Evolutionary conservation across 1,140 invertebrate species (phyloP), one percentile per base, ranked within the genome.

Genomic region (Heliconius eleuchia): DNA sequence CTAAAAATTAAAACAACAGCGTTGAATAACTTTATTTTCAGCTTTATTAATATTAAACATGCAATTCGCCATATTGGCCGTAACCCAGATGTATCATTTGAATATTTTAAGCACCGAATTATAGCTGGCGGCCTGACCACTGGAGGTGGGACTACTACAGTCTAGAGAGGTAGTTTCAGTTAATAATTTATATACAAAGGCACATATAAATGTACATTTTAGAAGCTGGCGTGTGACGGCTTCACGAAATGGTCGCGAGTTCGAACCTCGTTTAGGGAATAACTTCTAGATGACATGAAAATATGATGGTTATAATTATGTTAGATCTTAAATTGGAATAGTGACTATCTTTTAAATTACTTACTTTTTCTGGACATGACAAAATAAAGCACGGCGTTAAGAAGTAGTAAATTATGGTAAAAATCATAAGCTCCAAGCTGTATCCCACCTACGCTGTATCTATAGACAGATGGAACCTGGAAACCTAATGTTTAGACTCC

Each of bases 81-180:
- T 60, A 60, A 60, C 57, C 57, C n/a, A 60, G n/a, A 60, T 60
- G 57, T 60, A 27, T 23, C 57, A 60, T 60, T 60, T 60, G 23
- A 60, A 60, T 60, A 60, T 60, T 60, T 60, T 60, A 60, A 23
- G n/a, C 57, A 23, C 57, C 57, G 57, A 60, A 60, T 60, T 60
- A 60, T 60, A 60, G 57, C 57, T 3, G n/a, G 23, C 57, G 57
- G 57, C 57, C n/a, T 60, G 57, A 60, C 57, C 57, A 23, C 57
- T n/a, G n/a, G 57, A 60, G 23, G 8, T 60, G 57, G 57, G 42
- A 60, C 8, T 60, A 27, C 23, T 60, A 60, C 57, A 11, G 23
- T 3, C 57, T 60, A 60, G n/a, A 60, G 57, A 60, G 57, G 57
- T 27, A 11, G 57, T 60, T 60, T 23, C 57, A 11, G n/a, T 60